Base-by-base conservation (phyloP, 1,140 invertebrate genomes). In the Colletes latitarsis region DNA sequence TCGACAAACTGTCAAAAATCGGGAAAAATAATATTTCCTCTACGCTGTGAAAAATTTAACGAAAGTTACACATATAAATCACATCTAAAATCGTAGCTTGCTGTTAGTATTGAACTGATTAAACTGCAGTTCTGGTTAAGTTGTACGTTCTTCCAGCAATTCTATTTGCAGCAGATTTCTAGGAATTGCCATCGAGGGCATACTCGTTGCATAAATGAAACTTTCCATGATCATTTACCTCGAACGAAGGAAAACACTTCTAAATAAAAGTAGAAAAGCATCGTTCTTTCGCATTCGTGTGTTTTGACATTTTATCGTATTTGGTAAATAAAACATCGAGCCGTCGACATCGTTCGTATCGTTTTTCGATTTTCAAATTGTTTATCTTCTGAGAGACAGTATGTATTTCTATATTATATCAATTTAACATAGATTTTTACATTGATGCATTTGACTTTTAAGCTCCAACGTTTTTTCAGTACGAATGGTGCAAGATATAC, bases 241-340 rank as follows among this genome's bases (percentile, higher is more conserved):
- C 6, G 12, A 39, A 39, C 39, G 55, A 21, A 39, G 9, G 46
- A 17, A 71, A 49, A 53, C 12, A 12, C n/a, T 70, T 19, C 14
- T 41, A 62, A 70, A 71, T 62, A 62, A 43, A 19, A 39, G 14
- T 30, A 30, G 30, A 30, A 30, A 30, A 30, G 30, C 30, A 30
- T 30, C 30, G 30, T 30, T 0, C 30, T 30, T 30, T 30, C 30
- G 30, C 30, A 30, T 30, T 30, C 30, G 30, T 30, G 30, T 30
- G 30, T 30, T 30, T 30, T 30, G 1, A 30, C 46, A 30, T 66
- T 64, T 79, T 63, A 64, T 79, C 19, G 66, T 15, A 55, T 74
- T 14, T 14, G 52, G 72, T 79, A 71, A 63, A 79, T 63, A 71
- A 74, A 70, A 74, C 46, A 72, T 79, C 60, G 69, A 73, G 73